phyloP scores from a whole-genome alignment of 2,113 vertebrate species.

The Sturnus vulgaris region DNA sequence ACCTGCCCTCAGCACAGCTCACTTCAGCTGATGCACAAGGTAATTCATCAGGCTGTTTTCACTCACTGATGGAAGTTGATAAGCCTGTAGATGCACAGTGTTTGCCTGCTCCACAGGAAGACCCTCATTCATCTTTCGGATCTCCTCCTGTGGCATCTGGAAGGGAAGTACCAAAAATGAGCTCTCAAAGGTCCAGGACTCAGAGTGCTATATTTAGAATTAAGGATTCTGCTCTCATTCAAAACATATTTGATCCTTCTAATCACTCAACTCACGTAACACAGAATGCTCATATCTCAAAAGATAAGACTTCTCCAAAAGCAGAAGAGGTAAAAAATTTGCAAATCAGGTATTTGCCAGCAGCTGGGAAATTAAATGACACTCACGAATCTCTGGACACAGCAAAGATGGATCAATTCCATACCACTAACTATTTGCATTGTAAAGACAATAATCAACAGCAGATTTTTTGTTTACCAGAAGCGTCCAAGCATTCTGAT shows the following conservation, averaged over 20 bases:
- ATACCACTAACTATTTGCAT: conserved; percentile 66
- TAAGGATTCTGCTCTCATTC: conserved; percentile 71
- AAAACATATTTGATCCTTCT: conserved; percentile 72
- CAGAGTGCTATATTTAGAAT: conserved; percentile 72
- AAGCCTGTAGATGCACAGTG: conserved; percentile 62
- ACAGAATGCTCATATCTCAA: conserved; percentile 63
- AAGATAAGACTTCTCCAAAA: conserved; percentile 63
- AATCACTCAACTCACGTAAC: conserved; percentile 71
- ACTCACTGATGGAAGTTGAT: conserved; percentile 69
- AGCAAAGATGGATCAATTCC: conserved; percentile 60
- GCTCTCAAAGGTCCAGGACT: conserved; percentile 63
- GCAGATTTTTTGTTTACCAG: conserved; percentile 63
- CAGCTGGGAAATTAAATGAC: conserved; percentile 70
- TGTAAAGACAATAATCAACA: conserved; percentile 75
- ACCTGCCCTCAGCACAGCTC: conserved; percentile 72
- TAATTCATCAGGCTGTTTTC: conserved; percentile 64
- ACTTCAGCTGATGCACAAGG: conserved; percentile 55
- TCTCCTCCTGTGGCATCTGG: conserved; percentile 51
- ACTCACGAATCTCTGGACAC: conserved; percentile 52
- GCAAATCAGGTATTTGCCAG: conserved; percentile 67
- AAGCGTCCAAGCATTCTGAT: conserved; percentile 69
- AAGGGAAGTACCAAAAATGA: conserved; percentile 71
- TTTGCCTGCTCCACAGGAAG: conserved; percentile 54
- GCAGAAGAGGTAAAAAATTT: conserved; percentile 66
- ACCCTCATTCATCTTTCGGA: conserved; percentile 55